Conservation (phyloP, 2,888 invertebrate genomes). For the Mellilla xanthometata region DNA sequence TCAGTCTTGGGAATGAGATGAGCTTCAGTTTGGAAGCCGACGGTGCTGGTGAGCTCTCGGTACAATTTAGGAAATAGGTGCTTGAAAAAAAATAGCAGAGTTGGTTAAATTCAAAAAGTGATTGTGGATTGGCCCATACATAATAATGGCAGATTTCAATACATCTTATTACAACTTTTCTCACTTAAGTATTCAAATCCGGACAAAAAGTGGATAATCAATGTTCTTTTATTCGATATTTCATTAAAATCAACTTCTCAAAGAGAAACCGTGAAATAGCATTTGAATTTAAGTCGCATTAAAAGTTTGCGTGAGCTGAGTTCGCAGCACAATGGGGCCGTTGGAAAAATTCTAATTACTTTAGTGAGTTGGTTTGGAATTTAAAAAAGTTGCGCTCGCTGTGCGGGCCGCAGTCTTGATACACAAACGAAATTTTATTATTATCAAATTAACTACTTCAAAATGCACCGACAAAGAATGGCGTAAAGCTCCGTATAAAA, state of each 20-base stretch:
- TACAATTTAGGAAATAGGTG: slow-evolving; percentile 46
- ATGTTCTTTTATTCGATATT: slow-evolving; percentile 47
- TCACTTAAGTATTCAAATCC: slow-evolving; percentile 13
- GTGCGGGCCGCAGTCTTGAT: slow-evolving; percentile 44
- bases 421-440: slow-evolving; percentile 46
- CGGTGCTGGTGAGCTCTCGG: slow-evolving; percentile 29
- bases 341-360: slow-evolving; percentile 79
- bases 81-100: no score
- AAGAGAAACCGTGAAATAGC: slow-evolving; percentile 72
- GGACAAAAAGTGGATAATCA: slow-evolving; percentile 36
- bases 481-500: no score
- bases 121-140: background rate
- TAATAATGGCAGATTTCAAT: slow-evolving; percentile 1
- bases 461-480: background rate
- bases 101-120: no score
- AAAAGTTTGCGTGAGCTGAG: slow-evolving; percentile 76
- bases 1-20: slow-evolving; percentile 58
- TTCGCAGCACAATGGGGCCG: slow-evolving; percentile 72
- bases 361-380: slow-evolving; percentile 68
- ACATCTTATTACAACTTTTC: slow-evolving; percentile 17
- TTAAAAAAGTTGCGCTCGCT: slow-evolving; percentile 66
- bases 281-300: slow-evolving; percentile 78
- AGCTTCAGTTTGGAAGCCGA: slow-evolving; percentile 53
- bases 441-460: slow-evolving; percentile 26
- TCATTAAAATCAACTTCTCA: slow-evolving; percentile 64